phyloP scores from a whole-genome alignment of 2,888 invertebrate genomes.

The Phorcus lineatus region DNA sequence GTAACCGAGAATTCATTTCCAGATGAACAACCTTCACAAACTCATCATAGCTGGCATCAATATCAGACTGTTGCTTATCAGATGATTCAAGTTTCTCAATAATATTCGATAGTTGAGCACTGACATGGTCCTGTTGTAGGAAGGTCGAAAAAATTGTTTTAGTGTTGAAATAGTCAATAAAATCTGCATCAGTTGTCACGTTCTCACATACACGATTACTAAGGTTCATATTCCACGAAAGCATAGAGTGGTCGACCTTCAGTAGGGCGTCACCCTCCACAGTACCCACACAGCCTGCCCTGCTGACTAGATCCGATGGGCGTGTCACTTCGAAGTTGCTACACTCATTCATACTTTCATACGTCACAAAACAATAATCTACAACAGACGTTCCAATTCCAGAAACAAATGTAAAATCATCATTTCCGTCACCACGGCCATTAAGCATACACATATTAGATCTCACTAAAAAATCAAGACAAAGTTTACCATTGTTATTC shows the following conservation, averaged over 20 bases:
- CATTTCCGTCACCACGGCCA: no score
- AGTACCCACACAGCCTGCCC: background rate
- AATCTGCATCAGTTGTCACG: no score
- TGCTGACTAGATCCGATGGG: background rate
- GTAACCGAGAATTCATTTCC: conserved; percentile 6
- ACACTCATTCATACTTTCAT: background rate
- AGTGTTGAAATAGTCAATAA: no score
- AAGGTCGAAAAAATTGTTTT: no score
- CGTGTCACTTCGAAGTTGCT: background rate
- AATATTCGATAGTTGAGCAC: no score
- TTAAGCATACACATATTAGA: no score
- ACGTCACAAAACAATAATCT: background rate
- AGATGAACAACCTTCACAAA: background rate
- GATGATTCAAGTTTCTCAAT: background rate
- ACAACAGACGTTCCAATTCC: background rate
- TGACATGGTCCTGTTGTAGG: no score
- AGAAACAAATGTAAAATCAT: no score
- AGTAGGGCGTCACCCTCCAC: background rate
- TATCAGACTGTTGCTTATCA: background rate
- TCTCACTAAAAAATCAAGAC: no score
- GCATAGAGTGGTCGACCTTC: background rate
- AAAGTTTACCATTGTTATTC: background rate
- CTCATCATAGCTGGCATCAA: background rate
- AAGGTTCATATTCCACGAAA: background rate
- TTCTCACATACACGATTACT: background rate